phyloP scores from a whole-genome alignment of 2,888 invertebrate species.

The Desoria tigrina region DNA sequence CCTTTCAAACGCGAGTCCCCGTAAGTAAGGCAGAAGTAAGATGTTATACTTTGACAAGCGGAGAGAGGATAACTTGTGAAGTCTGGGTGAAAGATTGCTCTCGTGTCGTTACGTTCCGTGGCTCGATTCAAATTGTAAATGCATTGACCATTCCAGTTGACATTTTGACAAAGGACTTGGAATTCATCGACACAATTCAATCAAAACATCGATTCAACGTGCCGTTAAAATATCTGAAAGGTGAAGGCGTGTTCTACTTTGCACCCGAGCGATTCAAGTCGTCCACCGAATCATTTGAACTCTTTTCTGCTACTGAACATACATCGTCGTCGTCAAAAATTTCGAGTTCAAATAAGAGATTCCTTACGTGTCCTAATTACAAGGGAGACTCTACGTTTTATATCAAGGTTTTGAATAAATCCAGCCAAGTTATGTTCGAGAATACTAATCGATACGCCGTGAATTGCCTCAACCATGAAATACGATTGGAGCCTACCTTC shows the following conservation, averaged over 20 bases:
- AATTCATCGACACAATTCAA: slow-evolving; percentile 70
- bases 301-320: not conserved
- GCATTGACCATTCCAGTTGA: slow-evolving; percentile 75
- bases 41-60: slow-evolving; percentile 72
- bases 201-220: slow-evolving; percentile 72
- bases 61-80: slow-evolving; percentile 79
- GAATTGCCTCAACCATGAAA: slow-evolving; percentile 78
- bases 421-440: slow-evolving; percentile 83
- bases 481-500: slow-evolving; percentile 84
- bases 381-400: not conserved
- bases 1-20: slow-evolving; percentile 67
- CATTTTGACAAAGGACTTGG: slow-evolving; percentile 75
- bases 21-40: slow-evolving; percentile 85
- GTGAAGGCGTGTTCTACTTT: slow-evolving; percentile 69
- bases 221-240: slow-evolving; percentile 60
- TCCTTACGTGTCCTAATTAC: not conserved
- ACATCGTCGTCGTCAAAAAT: not conserved
- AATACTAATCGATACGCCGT: slow-evolving; percentile 75
- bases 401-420: slow-evolving; percentile 71
- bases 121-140: slow-evolving; percentile 82
- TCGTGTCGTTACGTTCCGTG: slow-evolving; percentile 79
- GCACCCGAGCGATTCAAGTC: slow-evolving; percentile 66
- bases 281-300: not conserved
- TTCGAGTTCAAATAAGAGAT: not conserved
- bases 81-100: slow-evolving; percentile 81